Percentiles rank a stretch among this genome's conserved stretches.
These are phyloP conservation scores for Cyclura pinguis DNA, from an alignment of 2,797 vertebrate species.

Conservation along the genomic window DNA sequence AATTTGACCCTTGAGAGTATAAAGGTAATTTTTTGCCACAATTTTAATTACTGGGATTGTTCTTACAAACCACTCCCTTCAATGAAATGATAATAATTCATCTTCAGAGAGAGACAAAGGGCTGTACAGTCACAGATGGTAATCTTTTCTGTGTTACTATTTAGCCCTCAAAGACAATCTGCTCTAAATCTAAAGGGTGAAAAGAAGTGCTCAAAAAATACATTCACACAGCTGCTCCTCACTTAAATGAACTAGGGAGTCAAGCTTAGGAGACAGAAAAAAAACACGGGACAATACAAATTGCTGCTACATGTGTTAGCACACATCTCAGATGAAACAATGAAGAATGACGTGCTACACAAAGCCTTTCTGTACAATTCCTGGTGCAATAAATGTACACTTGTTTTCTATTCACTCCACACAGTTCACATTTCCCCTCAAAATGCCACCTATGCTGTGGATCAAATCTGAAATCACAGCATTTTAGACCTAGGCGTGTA, in stretches of 20 bases:
- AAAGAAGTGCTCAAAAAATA: neutral
- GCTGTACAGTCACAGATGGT: neutral
- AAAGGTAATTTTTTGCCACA: neutral
- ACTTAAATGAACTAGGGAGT: neutral
- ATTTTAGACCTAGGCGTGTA: neutral
- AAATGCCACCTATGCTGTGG: neutral
- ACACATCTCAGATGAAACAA: neutral
- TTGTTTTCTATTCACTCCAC: neutral
- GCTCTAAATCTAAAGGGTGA: neutral
- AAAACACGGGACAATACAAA: neutral
- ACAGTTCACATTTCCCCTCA: neutral
- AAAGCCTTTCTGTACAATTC: neutral
- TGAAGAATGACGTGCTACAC: neutral
- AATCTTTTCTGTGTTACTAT: neutral
- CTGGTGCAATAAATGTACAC: neutral
- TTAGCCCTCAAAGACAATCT: neutral
- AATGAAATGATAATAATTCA: neutral
- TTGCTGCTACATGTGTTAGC: neutral
- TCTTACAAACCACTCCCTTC: neutral
- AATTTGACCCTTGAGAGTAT: neutral
- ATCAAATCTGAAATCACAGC: neutral
- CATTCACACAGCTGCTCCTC: neutral
- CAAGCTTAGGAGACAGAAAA: neutral
- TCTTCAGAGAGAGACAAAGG: neutral
- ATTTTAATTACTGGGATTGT: neutral